Evolutionary conservation across 1,140 invertebrate species (phyloP).

Genomic region (Prorops nasuta): DNA sequence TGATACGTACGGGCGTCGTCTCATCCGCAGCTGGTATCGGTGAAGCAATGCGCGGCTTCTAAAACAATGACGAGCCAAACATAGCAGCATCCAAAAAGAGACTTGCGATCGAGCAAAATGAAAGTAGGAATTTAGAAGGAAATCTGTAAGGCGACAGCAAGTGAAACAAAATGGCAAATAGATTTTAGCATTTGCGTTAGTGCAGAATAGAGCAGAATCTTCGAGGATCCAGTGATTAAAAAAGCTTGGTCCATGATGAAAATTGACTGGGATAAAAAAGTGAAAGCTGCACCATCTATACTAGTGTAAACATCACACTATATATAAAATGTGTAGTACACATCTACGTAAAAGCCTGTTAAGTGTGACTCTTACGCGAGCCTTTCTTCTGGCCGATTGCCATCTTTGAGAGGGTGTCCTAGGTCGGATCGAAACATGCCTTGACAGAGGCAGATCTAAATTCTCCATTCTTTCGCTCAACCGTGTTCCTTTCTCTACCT

Average conservation of each 20-base stretch:
- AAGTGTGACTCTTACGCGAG: constrained; percentile 54
- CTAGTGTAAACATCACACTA: too few relatives aligned
- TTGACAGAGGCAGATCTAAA: constrained; percentile 47
- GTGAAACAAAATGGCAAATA: constrained; percentile 1
- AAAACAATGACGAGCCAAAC: constrained; percentile 55
- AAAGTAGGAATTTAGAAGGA: too few relatives aligned
- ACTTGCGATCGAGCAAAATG: too few relatives aligned
- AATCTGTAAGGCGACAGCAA: constrained; percentile 34
- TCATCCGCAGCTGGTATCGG: constrained; percentile 39
- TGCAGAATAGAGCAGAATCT: too few relatives aligned
- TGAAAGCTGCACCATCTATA: too few relatives aligned
- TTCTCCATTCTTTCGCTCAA: constrained; percentile 49
- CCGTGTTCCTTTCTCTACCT: constrained; percentile 42
- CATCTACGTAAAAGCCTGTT: too few relatives aligned
- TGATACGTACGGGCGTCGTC: constrained; percentile 54
- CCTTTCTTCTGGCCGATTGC: constrained; percentile 53
- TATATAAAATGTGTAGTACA: too few relatives aligned
- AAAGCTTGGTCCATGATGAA: too few relatives aligned
- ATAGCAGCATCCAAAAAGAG: constrained; percentile 45
- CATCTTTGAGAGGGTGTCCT: constrained; percentile 53
- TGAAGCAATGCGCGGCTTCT: constrained; percentile 40
- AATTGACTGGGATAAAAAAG: too few relatives aligned
- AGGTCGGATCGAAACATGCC: constrained; percentile 49
- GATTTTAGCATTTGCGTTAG: too few relatives aligned
- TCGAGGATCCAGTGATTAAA: too few relatives aligned